These are phyloP conservation scores for Bolborhynchus lineola DNA, from an alignment of 2,113 vertebrate genomes.

Conservation along the genomic window DNA sequence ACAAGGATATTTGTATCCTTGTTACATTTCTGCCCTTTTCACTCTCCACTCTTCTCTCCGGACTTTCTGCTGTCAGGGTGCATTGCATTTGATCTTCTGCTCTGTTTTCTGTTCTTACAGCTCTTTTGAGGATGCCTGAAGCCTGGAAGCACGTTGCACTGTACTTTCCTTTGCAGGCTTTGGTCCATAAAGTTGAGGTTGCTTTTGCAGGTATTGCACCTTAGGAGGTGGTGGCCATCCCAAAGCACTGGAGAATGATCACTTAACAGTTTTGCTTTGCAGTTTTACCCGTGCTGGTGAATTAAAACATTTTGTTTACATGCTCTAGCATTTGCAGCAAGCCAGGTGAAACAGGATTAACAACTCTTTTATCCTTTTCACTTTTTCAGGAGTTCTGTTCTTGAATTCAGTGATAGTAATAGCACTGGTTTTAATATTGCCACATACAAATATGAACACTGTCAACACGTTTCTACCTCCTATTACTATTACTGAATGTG, in stretches of 20 bases:
- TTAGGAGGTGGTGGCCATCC: background rate
- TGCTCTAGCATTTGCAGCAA: background rate
- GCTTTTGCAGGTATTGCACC: background rate
- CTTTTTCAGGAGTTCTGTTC: constrained; percentile 71
- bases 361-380: constrained; percentile 38
- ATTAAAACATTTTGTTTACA: background rate
- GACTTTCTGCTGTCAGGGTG: background rate
- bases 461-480: constrained; percentile 35
- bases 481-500: constrained; percentile 68
- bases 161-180: background rate
- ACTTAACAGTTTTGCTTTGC: constrained; percentile 24
- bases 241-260: background rate
- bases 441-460: constrained; percentile 44
- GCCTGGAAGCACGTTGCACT: background rate
- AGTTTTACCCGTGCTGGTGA: background rate
- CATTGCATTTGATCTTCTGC: background rate
- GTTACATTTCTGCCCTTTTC: background rate
- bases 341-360: constrained; percentile 42
- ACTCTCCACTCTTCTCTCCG: background rate
- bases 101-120: background rate
- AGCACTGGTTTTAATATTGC: constrained; percentile 24
- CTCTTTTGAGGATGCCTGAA: background rate
- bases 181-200: background rate
- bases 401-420: constrained; percentile 76
- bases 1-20: background rate